Evolutionary conservation across 1,140 invertebrate species (phyloP).

Genomic region (Drosophila elegans): DNA sequence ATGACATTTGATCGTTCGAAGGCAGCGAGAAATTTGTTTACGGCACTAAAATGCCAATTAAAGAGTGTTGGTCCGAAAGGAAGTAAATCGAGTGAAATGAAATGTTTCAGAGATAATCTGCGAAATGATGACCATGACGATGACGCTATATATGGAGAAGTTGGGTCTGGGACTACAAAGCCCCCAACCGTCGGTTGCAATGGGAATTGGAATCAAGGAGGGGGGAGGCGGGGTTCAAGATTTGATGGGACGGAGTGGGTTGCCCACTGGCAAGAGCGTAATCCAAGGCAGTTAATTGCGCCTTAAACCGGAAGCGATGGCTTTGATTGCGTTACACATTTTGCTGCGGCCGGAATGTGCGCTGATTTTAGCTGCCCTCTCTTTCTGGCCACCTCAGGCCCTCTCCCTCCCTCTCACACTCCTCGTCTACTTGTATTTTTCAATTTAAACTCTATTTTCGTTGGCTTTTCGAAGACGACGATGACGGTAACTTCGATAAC

Average conservation of each 20-base stretch:
- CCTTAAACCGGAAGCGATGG: constrained; percentile 82
- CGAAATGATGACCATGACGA: constrained; percentile 75
- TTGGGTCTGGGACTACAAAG: constrained; percentile 17
- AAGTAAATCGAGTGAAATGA: constrained; percentile 51
- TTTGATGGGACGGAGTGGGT: constrained; percentile 7
- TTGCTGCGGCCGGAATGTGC: constrained; percentile 73
- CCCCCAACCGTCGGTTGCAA: constrained; percentile 1
- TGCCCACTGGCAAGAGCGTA: constrained; percentile 60
- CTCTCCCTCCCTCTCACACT: not conserved
- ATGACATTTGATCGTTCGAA: constrained; percentile 72
- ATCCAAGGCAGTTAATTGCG: constrained; percentile 81
- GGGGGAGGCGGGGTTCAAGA: not conserved
- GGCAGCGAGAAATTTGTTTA: constrained; percentile 67
- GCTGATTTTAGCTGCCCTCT: constrained; percentile 64
- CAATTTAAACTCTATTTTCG: constrained; percentile 53
- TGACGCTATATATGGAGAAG: constrained; percentile 63
- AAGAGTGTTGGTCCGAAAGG: constrained; percentile 24
- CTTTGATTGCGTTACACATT: constrained; percentile 84
- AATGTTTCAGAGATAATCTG: constrained; percentile 68
- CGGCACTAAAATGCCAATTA: constrained; percentile 73
- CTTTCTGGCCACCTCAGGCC: constrained; percentile 10
- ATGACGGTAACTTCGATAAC: constrained; percentile 51
- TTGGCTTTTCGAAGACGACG: constrained; percentile 32
- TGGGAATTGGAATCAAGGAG: constrained; percentile 4
- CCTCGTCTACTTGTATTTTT: constrained; percentile 37